These are phyloP conservation scores for Spermophilus dauricus DNA, from an alignment of 2,113 vertebrate genomes.

Conservation along the genomic window DNA sequence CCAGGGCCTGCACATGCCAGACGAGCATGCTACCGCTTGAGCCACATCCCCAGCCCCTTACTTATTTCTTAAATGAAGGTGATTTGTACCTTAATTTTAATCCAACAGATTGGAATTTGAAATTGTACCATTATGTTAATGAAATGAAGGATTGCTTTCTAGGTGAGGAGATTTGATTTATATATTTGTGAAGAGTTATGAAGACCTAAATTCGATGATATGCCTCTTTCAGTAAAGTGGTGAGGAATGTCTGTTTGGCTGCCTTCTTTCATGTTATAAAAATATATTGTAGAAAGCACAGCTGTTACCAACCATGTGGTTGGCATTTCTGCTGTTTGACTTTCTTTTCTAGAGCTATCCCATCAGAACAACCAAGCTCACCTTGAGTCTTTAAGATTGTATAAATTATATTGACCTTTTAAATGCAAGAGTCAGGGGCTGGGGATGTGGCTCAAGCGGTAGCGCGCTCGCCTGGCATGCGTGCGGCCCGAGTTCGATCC, in stretches of 20 bases:
- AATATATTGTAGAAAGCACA: constrained; percentile 42
- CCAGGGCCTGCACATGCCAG: no score
- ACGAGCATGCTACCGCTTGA: no score
- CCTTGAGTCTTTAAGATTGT: constrained; percentile 54
- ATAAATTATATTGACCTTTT: constrained; percentile 67
- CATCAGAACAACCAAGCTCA: constrained; percentile 48
- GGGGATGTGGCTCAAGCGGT: no score
- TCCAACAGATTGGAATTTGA: constrained; percentile 46
- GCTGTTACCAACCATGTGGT: background rate
- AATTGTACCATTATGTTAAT: constrained; percentile 33
- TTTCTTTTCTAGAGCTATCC: constrained; percentile 60
- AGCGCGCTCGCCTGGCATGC: no score
- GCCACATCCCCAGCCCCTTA: no score
- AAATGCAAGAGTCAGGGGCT: constrained; percentile 49
- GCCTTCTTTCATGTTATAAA: constrained; percentile 53
- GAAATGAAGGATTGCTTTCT: constrained; percentile 23
- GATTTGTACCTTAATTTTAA: constrained; percentile 64
- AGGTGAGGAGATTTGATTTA: constrained; percentile 18
- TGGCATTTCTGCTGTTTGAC: constrained; percentile 71
- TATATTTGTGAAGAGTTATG: constrained; percentile 63
- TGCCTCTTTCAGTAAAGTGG: constrained; percentile 13
- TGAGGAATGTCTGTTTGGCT: constrained; percentile 30
- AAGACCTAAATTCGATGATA: background rate
- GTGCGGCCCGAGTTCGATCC: no score
- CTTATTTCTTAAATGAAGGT: constrained; percentile 1